phyloP scores from a whole-genome alignment of 2,797 vertebrate species.

The Rhynchotus rufescens region DNA sequence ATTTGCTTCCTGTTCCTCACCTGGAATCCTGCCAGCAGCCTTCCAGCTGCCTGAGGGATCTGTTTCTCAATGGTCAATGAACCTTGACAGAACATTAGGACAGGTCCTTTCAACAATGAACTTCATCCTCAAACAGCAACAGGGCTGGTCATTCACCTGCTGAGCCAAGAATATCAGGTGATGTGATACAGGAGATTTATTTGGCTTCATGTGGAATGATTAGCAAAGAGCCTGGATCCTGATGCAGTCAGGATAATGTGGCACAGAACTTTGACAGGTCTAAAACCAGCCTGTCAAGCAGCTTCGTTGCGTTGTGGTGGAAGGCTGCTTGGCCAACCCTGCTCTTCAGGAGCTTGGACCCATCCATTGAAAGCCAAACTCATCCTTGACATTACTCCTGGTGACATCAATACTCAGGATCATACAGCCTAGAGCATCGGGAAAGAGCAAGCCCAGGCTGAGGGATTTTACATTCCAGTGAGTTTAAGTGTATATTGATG shows the following conservation, averaged over 20 bases:
- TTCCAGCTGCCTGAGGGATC: background rate
- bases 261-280: background rate
- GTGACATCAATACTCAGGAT: background rate
- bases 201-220: background rate
- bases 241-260: background rate
- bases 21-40: background rate
- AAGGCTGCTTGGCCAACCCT: background rate
- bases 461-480: background rate
- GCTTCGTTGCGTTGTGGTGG: accelerated
- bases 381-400: accelerated
- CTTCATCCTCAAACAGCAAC: background rate
- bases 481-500: accelerated
- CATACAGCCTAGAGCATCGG: too few relatives aligned
- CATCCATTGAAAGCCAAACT: background rate
- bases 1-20: background rate
- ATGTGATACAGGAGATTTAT: background rate
- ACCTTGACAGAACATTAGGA: background rate
- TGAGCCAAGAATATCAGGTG: background rate
- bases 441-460: background rate
- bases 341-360: background rate
- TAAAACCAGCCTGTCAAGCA: background rate
- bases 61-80: background rate
- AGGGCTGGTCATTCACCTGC: background rate
- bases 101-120: background rate
- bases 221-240: background rate